Conservation (phyloP, 2,888 invertebrate species). For the Megaustenia siamemsis region DNA sequence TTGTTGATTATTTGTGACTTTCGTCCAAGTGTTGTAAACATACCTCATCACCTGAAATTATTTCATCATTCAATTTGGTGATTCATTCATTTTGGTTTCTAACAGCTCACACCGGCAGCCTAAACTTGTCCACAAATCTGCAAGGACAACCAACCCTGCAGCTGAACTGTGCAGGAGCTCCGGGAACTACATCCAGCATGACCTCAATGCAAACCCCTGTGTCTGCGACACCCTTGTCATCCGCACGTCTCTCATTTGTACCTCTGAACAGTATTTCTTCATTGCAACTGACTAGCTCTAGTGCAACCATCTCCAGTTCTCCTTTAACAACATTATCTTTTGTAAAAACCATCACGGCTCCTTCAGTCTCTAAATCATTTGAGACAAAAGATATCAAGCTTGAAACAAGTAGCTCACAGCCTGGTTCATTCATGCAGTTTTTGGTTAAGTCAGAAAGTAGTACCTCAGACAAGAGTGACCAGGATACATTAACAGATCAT, state of each 20-base stretch:
- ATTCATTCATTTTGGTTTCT: background rate
- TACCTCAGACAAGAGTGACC: conserved; percentile 14
- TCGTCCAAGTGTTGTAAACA: too few species aligned
- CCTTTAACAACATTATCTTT: conserved; percentile 39
- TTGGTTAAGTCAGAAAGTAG: background rate
- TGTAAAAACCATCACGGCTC: conserved; percentile 1
- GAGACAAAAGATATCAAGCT: conserved; percentile 9
- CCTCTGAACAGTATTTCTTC: background rate
- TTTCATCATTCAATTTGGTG: background rate
- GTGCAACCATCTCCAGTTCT: background rate
- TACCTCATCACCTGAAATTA: too few species aligned
- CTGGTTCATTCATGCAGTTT: background rate
- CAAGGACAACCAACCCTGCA: conserved; percentile 1
- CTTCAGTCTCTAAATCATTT: conserved; percentile 6
- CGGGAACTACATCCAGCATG: background rate
- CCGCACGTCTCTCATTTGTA: conserved; percentile 31
- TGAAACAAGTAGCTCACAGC: background rate
- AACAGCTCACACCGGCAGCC: background rate
- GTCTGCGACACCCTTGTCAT: background rate
- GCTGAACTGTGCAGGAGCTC: background rate
- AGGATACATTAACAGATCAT: conserved; percentile 14
- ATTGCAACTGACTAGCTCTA: background rate
- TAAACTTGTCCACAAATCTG: background rate
- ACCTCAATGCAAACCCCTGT: background rate
- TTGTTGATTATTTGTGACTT: too few species aligned